These are phyloP conservation scores for Strix aluco DNA, from an alignment of 2,113 vertebrate species.

Conservation along the genomic window DNA sequence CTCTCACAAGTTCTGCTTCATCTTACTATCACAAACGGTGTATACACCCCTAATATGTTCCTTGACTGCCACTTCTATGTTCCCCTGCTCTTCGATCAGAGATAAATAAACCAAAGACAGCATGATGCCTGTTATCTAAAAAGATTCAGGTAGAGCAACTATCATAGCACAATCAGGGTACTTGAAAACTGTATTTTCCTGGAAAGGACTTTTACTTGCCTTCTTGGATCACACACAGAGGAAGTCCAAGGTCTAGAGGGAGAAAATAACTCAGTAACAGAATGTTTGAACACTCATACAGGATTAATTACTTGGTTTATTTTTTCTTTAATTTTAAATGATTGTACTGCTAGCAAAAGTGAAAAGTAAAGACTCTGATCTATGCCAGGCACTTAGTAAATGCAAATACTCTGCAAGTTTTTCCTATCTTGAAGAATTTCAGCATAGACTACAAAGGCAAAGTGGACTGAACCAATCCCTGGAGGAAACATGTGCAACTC, in stretches of 20 bases:
- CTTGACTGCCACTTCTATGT: conserved; percentile 34
- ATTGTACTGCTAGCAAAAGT: conserved; percentile 52
- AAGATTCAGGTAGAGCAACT: conserved; percentile 67
- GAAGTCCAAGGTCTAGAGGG: conserved; percentile 53
- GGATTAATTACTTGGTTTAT: conserved; percentile 71
- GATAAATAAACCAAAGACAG: conserved; percentile 63
- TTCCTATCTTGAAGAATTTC: conserved; percentile 49
- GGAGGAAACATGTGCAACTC: conserved; percentile 60
- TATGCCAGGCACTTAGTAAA: conserved; percentile 40
- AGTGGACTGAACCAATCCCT: conserved; percentile 17
- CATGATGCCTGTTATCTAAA: conserved; percentile 68
- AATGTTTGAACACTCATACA: conserved; percentile 68
- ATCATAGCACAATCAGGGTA: conserved; percentile 56
- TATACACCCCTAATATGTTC: conserved; percentile 3
- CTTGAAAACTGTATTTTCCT: conserved; percentile 65
- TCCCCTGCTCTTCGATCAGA: conserved; percentile 49
- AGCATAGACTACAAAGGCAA: conserved; percentile 50
- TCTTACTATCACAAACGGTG: conserved; percentile 47
- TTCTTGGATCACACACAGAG: conserved; percentile 66
- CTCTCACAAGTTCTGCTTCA: conserved; percentile 38
- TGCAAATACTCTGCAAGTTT: conserved; percentile 49
- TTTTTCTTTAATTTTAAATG: conserved; percentile 65
- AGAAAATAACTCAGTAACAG: conserved; percentile 48
- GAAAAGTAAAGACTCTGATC: conserved; percentile 62
- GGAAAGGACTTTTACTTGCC: conserved; percentile 41